Conservation (phyloP, 2,797 vertebrate species). For the Columba guinea region DNA sequence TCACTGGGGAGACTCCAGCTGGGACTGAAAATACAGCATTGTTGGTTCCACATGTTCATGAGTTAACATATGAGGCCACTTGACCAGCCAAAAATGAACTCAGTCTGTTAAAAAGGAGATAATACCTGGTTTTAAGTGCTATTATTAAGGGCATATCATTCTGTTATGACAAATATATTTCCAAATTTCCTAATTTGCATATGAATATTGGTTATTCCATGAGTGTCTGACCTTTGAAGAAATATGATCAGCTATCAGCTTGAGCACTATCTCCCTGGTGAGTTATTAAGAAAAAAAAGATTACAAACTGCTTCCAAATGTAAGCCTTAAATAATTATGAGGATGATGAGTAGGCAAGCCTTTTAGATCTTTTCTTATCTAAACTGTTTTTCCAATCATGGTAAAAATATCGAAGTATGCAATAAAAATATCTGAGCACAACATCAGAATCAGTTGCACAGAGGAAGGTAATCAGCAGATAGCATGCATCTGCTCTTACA, state of each 20-base stretch:
- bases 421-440: conserved; percentile 58
- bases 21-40: background rate
- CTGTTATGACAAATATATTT: background rate
- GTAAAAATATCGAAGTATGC: conserved; percentile 63
- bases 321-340: conserved; percentile 56
- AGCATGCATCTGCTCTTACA: conserved; percentile 28
- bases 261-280: background rate
- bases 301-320: conserved; percentile 44
- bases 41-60: background rate
- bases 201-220: background rate
- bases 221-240: background rate
- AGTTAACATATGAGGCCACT: background rate
- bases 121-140: background rate
- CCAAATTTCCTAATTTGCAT: background rate
- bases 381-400: conserved; percentile 52
- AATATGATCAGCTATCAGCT: background rate
- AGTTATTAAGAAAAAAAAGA: conserved; percentile 28
- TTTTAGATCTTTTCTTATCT: conserved; percentile 59
- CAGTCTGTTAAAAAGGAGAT: background rate
- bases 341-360: conserved; percentile 52
- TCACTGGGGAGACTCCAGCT: conserved; percentile 39
- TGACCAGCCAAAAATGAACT: background rate
- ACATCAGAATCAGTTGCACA: conserved; percentile 3
- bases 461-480: conserved; percentile 59
- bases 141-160: background rate